Percentiles rank a stretch among this genome's conserved stretches.
phyloP scores from a whole-genome alignment of 64 coral and sea anemone genomes.

The Acropora tenuis region DNA sequence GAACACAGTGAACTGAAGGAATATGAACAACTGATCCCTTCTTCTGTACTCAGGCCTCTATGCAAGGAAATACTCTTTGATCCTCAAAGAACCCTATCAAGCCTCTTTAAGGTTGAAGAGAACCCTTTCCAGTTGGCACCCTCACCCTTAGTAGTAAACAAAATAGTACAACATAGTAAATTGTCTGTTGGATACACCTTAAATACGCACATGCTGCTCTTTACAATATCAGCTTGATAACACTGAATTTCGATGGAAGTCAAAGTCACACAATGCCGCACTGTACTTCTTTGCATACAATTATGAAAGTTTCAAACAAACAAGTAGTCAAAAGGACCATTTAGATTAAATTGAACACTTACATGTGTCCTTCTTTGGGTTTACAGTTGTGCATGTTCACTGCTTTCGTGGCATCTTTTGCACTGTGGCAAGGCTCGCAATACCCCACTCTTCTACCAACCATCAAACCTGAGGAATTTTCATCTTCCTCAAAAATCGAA shows the following conservation, averaged over 20 bases:
- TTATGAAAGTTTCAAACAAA: neutral
- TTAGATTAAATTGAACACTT: neutral
- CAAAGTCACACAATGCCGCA: neutral
- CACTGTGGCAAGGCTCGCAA: neutral
- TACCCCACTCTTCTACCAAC: neutral
- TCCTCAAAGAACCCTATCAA: too few species aligned
- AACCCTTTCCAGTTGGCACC: conserved; percentile 3
- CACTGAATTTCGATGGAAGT: neutral
- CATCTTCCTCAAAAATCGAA: conserved; percentile 5
- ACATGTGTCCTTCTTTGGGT: conserved; percentile 2
- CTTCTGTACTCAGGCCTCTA: too few species aligned
- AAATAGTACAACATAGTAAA: conserved; percentile 1
- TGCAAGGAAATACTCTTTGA: too few species aligned
- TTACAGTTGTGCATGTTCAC: neutral
- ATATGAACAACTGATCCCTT: too few species aligned
- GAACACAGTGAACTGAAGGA: too few species aligned
- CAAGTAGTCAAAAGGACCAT: neutral
- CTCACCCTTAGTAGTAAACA: neutral
- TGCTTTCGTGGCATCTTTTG: neutral
- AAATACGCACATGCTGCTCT: neutral
- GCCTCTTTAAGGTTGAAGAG: neutral
- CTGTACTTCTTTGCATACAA: conserved; percentile 1
- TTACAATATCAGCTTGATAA: neutral
- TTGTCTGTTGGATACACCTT: neutral
- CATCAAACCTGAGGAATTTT: neutral